These are phyloP conservation scores for Microhierax caerulescens DNA, from an alignment of 2,797 vertebrate species.

Conservation along the genomic window DNA sequence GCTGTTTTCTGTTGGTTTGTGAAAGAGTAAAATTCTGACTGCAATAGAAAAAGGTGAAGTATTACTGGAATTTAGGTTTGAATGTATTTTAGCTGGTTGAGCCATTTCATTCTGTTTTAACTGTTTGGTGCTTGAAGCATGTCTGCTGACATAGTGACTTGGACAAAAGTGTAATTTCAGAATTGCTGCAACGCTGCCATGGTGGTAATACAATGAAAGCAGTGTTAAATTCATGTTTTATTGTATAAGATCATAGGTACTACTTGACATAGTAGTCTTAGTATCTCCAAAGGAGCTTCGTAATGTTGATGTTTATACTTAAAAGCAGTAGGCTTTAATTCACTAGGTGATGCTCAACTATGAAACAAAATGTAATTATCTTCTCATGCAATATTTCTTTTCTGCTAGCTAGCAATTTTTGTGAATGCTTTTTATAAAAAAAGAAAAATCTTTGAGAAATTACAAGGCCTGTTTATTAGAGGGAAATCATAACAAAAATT, in stretches of 20 bases:
- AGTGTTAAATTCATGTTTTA: not conserved
- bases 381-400: not conserved
- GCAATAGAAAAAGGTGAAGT: not conserved
- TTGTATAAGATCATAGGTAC: not conserved
- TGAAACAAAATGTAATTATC: not conserved
- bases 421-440: not conserved
- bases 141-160: not conserved
- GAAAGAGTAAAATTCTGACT: not conserved
- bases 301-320: not conserved
- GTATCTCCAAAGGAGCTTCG: not conserved
- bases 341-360: not conserved
- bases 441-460: not conserved
- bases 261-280: not conserved
- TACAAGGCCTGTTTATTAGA: not conserved
- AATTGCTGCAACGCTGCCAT: not conserved
- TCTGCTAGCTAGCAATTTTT: not conserved
- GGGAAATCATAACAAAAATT: not conserved
- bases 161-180: constrained; percentile 2
- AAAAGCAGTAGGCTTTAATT: not conserved
- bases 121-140: not conserved
- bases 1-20: not conserved
- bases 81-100: not conserved
- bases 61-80: not conserved
- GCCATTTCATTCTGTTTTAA: not conserved
- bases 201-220: not conserved